A percentile compares a stretch with the other conserved stretches of the same genome.
phyloP scores from a whole-genome alignment of 2,113 vertebrate genomes.

The Thunnus thynnus region DNA sequence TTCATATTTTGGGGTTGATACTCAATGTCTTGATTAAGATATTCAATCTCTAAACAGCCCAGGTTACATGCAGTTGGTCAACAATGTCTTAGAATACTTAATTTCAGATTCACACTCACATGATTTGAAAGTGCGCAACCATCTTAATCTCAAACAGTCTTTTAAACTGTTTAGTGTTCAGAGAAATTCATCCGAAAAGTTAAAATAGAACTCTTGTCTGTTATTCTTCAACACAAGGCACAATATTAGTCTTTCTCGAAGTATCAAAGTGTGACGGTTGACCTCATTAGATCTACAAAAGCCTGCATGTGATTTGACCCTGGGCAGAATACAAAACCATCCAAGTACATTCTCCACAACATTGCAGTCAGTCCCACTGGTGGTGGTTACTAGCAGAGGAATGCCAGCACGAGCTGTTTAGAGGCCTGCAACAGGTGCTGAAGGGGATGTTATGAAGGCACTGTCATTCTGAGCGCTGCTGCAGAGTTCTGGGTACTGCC shows the following conservation, averaged over 20 bases:
- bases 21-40: not conserved
- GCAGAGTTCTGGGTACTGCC: conserved; percentile 42
- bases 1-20: not conserved
- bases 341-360: conserved; percentile 45
- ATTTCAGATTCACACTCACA: too few relatives aligned
- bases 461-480: conserved; percentile 42
- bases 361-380: conserved; percentile 32
- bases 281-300: conserved; percentile 54
- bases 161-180: not conserved
- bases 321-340: conserved; percentile 50
- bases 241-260: not conserved
- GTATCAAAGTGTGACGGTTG: conserved; percentile 23
- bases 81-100: too few relatives aligned
- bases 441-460: conserved; percentile 42
- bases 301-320: conserved; percentile 45
- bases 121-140: too few relatives aligned
- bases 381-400: conserved; percentile 32
- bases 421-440: conserved; percentile 70
- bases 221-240: not conserved
- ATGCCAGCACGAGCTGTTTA: conserved; percentile 48
- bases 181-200: not conserved
- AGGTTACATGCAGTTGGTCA: too few relatives aligned
- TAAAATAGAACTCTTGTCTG: not conserved
- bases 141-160: too few relatives aligned
- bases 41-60: not conserved